phyloP scores from a whole-genome alignment of 2,113 vertebrate species.

The Bothrops jararaca region DNA sequence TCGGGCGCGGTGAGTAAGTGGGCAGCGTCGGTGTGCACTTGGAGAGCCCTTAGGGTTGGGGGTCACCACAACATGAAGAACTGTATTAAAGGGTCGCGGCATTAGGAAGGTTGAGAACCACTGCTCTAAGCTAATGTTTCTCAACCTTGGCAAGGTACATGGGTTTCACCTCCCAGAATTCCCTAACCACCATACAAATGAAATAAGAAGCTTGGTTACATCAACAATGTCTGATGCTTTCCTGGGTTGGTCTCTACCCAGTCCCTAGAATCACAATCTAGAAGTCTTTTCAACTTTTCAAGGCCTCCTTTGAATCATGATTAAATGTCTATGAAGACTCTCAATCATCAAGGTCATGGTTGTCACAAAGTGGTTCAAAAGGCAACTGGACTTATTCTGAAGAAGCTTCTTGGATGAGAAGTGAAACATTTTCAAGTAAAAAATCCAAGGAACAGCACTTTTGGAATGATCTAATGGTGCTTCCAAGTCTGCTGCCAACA shows the following conservation, averaged over 20 bases:
- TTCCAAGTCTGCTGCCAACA: not conserved
- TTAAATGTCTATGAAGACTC: too few species aligned
- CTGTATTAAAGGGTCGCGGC: too few species aligned
- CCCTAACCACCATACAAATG: too few species aligned
- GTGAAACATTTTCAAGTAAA: not conserved
- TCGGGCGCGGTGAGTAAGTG: too few species aligned
- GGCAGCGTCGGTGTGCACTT: too few species aligned
- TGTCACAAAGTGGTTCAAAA: not conserved
- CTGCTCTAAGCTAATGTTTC: too few species aligned
- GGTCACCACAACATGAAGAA: too few species aligned
- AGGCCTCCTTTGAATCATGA: too few species aligned
- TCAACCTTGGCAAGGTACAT: too few species aligned
- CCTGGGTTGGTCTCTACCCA: not conserved
- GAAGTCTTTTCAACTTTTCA: not conserved
- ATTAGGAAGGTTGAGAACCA: too few species aligned
- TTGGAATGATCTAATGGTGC: not conserved
- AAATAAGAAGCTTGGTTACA: not conserved
- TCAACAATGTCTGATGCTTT: not conserved
- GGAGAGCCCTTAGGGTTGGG: too few species aligned
- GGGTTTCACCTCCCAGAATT: too few species aligned
- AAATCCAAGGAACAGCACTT: not conserved
- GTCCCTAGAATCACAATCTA: not conserved
- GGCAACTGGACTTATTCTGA: not conserved
- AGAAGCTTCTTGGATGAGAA: not conserved
- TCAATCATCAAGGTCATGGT: not conserved